These are phyloP conservation scores for Hypena proboscidalis DNA, from an alignment of 2,888 invertebrate species.

Conservation along the genomic window DNA sequence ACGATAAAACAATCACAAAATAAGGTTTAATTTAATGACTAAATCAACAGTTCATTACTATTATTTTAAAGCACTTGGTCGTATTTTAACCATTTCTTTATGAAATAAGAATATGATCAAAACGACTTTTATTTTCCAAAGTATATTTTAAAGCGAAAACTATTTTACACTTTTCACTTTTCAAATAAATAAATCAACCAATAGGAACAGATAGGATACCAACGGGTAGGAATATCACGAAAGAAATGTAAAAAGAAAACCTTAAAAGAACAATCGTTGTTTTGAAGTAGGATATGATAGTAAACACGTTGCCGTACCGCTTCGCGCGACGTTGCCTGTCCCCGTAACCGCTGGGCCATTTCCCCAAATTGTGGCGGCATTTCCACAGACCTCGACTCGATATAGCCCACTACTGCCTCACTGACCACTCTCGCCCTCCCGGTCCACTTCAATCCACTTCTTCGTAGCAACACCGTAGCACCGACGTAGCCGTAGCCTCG, in stretches of 20 bases:
- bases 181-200: too few species aligned
- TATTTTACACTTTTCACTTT: too few species aligned
- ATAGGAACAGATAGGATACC: too few species aligned
- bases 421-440: constrained; percentile 52
- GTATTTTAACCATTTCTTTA: too few species aligned
- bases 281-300: too few species aligned
- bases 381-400: constrained; percentile 50
- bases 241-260: too few species aligned
- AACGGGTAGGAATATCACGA: too few species aligned
- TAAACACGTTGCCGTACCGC: constrained; percentile 4
- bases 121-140: too few species aligned
- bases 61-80: too few species aligned
- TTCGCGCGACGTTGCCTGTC: constrained; percentile 36
- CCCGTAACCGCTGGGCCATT: constrained; percentile 65
- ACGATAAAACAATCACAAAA: constrained; percentile 24
- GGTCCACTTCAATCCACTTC: constrained; percentile 30
- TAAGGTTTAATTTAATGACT: constrained; percentile 2
- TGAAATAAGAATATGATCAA: too few species aligned
- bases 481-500: constrained; percentile 39
- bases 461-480: constrained; percentile 51
- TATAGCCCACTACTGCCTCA: constrained; percentile 59
- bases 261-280: too few species aligned
- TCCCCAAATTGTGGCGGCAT: constrained; percentile 66
- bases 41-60: background rate
- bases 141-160: too few species aligned